A percentile compares a stretch with the other conserved stretches of the same genome.
Conservation (phyloP, 2,113 vertebrate species). For the Cichladusa arquata region DNA sequence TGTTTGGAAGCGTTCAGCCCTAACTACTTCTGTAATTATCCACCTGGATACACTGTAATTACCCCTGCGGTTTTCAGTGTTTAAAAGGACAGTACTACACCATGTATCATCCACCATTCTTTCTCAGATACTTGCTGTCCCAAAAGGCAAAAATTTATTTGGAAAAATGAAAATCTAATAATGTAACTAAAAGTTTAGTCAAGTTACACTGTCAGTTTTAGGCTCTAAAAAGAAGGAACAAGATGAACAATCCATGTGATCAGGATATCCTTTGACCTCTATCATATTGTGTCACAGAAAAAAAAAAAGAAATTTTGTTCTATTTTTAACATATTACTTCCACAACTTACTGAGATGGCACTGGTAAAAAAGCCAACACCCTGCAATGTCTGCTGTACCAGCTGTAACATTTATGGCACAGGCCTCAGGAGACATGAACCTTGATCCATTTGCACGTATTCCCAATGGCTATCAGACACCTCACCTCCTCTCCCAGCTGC, state of each 20-base stretch:
- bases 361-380: not conserved
- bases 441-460: rapidly evolving
- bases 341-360: not conserved
- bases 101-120: rapidly evolving
- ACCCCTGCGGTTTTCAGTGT: not conserved
- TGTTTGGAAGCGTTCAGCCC: not conserved
- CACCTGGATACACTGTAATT: not conserved
- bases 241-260: rapidly evolving
- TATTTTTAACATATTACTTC: not conserved
- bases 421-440: not conserved
- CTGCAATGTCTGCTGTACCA: not conserved
- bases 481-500: not conserved
- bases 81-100: not conserved
- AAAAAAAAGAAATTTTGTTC: not conserved
- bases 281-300: not conserved
- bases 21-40: not conserved
- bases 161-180: not conserved
- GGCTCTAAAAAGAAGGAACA: not conserved
- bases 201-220: not conserved
- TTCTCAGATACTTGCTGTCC: not conserved
- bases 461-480: not conserved
- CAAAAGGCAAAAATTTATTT: not conserved
- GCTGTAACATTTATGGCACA: not conserved
- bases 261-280: not conserved
- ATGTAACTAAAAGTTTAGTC: not conserved